Base-by-base conservation (phyloP, 30 jellyfish, hydroid and myxozoan genomes). In the Catostylus mosaicus region DNA sequence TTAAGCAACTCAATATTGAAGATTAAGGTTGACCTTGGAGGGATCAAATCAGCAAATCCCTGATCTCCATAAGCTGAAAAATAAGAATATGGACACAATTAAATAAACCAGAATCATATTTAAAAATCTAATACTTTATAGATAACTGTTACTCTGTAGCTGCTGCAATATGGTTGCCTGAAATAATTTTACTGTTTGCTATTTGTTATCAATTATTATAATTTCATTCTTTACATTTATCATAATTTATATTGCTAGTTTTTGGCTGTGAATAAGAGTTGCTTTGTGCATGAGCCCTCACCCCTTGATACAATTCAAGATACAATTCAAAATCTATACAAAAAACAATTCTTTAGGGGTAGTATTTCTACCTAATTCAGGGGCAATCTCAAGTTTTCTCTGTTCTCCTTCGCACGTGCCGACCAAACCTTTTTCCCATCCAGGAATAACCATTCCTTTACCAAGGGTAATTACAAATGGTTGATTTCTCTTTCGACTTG, bases 391-490 rank as follows among this genome's bases (percentile, higher is more conserved):
- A 30, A 92, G 75, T 48, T 46, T 80, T 51, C 98, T 67, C 52
- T 92, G 82, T 80, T 92, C 98, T 11, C 98, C 98, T n/a, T 79
- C 95, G 59, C 98, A 92, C 95, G 88, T 92, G 29, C 95, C 95
- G 29, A 83, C 91, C 31, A 92, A 61, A 29, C 97, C 96, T 69
- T 86, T 65, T 51, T 92, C 98, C 98, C 98, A 92, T n/a, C 98
- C 96, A 18, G 88, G 96, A 65, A 92, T 92, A n/a, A 92, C 98
- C 88, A 61, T 72, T 1, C 95, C 97, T 30, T 60, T 63, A 30
- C 98, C 98, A 23, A 92, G 84, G 3, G 79, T 67, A 66, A 92
- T 86, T 10, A 48, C 92, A 80, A 92, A 86, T n/a, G 98, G 98
- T 48, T 86, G 92, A 46, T 92, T 92, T 59, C 98, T 30, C 33